Evolutionary conservation across 2,113 vertebrate species (phyloP).

Genomic region (Cyprinodon tularosa): DNA sequence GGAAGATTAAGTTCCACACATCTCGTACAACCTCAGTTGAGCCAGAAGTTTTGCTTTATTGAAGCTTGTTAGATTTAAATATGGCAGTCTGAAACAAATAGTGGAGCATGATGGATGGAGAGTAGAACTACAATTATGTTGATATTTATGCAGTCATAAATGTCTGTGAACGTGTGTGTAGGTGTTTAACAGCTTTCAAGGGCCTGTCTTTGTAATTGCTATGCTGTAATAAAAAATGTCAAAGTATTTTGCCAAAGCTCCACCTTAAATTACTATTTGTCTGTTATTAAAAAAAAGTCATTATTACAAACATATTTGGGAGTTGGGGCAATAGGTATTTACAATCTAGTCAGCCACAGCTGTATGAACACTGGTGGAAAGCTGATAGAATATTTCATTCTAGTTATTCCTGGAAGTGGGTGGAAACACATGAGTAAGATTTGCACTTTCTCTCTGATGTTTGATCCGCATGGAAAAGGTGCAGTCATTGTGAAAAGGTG

Average conservation of each 20-base stretch:
- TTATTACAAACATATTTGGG: conserved; percentile 23
- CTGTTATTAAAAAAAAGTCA: conserved; percentile 37
- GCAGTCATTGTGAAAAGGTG: too few species aligned
- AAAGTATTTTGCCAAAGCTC: conserved; percentile 27
- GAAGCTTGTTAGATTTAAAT: conserved; percentile 65
- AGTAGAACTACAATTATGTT: conserved; percentile 10
- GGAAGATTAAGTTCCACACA: conserved; percentile 63
- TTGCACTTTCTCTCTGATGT: too few species aligned
- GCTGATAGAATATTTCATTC: not conserved
- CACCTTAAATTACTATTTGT: conserved; percentile 27
- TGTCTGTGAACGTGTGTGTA: conserved; percentile 2
- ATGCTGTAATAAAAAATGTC: conserved; percentile 30
- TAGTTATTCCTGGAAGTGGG: too few species aligned
- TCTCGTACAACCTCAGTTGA: conserved; percentile 50
- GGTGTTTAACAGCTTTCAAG: not conserved
- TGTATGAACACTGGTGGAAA: not conserved
- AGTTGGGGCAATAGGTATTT: conserved; percentile 7
- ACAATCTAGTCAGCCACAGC: conserved; percentile 7
- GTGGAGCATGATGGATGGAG: conserved; percentile 45
- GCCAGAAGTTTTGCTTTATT: conserved; percentile 49
- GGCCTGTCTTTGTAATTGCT: not conserved
- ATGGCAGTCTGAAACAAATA: conserved; percentile 48
- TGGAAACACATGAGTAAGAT: too few species aligned
- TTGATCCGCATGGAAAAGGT: too few species aligned
- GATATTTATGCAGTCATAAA: conserved; percentile 22